Conservation (phyloP, 2,113 vertebrate species). For the Alligator mississippiensis region DNA sequence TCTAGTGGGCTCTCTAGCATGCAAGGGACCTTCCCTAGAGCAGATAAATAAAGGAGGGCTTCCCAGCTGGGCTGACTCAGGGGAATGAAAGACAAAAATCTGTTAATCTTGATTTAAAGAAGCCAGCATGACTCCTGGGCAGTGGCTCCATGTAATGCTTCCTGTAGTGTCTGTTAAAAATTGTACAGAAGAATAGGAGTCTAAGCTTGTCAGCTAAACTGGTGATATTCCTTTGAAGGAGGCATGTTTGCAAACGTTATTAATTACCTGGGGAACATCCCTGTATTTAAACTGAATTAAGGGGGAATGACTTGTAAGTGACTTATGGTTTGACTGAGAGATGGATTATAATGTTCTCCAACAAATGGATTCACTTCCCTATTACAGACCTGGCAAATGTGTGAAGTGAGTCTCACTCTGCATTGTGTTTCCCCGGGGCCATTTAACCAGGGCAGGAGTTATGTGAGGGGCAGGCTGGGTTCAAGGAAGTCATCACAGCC, state of each 20-base stretch:
- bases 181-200: conserved; percentile 52
- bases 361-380: conserved; percentile 28
- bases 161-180: conserved; percentile 60
- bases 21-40: rapidly evolving
- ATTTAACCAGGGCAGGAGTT: conserved; percentile 50
- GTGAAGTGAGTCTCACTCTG: neutral
- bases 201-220: conserved; percentile 36
- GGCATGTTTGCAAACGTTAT: conserved; percentile 19
- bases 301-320: neutral
- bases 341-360: neutral
- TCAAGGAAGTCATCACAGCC: conserved; percentile 48
- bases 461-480: conserved; percentile 55
- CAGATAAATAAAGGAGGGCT: neutral
- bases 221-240: conserved; percentile 41
- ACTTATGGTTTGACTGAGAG: conserved; percentile 5
- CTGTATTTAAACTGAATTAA: conserved; percentile 27
- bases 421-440: neutral
- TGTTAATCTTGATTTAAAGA: conserved; percentile 20
- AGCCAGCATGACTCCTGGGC: conserved; percentile 44
- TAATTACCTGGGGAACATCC: conserved; percentile 35
- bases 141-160: conserved; percentile 65
- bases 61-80: rapidly evolving
- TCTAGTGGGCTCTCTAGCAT: neutral
- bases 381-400: conserved; percentile 25
- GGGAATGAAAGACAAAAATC: neutral